A percentile compares a stretch with the other conserved stretches of the same genome.
phyloP scores from a whole-genome alignment of 2,888 invertebrate species.

The Sarcophaga rosellei region DNA sequence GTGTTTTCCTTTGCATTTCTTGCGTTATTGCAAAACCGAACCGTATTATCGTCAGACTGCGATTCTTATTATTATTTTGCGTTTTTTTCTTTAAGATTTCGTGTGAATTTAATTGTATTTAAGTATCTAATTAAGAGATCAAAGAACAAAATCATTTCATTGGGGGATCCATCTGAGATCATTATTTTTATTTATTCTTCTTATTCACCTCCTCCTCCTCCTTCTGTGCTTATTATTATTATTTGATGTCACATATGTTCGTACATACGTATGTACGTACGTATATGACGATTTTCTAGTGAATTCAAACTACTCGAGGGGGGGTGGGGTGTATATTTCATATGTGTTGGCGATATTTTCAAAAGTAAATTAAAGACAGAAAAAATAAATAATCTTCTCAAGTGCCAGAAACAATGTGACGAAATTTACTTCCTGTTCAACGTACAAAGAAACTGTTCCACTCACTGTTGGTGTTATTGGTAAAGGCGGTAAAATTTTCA shows the following conservation, averaged over 20 bases:
- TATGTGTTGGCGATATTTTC: conserved; percentile 22
- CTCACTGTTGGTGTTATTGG: too few relatives aligned
- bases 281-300: conserved; percentile 9
- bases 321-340: not conserved
- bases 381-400: conserved; percentile 44
- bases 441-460: not conserved
- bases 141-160: conserved; percentile 72
- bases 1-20: not conserved
- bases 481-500: conserved; percentile 19
- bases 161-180: conserved; percentile 53
- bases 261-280: too few relatives aligned
- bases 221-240: conserved; percentile 25
- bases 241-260: conserved; percentile 51
- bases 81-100: conserved; percentile 57
- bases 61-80: conserved; percentile 52
- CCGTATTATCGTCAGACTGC: not conserved
- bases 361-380: not conserved
- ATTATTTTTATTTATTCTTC: conserved; percentile 24
- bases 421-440: conserved; percentile 64
- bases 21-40: conserved; percentile 19
- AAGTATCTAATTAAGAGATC: conserved; percentile 79
- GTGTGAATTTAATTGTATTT: conserved; percentile 80
- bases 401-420: conserved; percentile 59
- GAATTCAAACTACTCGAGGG: conserved; percentile 8
- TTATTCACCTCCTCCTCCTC: too few relatives aligned